These are phyloP conservation scores for Ypsolopha scabrella DNA, from an alignment of 2,888 invertebrate species.

Conservation along the genomic window DNA sequence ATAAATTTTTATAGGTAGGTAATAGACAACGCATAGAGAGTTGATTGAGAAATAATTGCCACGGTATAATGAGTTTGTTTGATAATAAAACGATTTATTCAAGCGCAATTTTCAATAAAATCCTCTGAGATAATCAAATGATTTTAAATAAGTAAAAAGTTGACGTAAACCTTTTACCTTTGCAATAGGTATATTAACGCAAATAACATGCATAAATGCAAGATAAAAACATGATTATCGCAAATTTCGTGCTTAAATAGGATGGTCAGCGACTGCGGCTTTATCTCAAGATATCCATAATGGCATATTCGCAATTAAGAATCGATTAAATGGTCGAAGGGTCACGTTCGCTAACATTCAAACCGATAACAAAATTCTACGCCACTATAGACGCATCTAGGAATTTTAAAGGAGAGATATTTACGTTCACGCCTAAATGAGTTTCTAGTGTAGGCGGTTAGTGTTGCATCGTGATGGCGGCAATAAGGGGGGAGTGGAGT, in stretches of 20 bases:
- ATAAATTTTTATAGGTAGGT: neutral
- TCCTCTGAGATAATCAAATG: neutral
- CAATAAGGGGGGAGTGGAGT: constrained; percentile 13
- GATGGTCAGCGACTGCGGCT: constrained; percentile 37
- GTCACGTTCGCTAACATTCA: constrained; percentile 57
- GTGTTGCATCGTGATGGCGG: constrained; percentile 14
- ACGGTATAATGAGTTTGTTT: neutral
- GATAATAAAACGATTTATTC: neutral
- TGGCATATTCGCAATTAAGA: constrained; percentile 63
- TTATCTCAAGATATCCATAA: constrained; percentile 50
- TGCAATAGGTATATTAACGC: too few relatives aligned
- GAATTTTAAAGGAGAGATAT: too few relatives aligned
- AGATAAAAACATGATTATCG: constrained; percentile 24
- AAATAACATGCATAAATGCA: too few relatives aligned
- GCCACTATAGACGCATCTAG: too few relatives aligned
- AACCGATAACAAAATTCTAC: constrained; percentile 2
- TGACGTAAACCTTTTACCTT: too few relatives aligned
- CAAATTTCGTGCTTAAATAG: constrained; percentile 31
- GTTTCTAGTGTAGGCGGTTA: neutral
- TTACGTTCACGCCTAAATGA: neutral
- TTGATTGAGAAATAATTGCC: neutral
- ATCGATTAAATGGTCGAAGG: constrained; percentile 48
- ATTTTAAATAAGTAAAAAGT: too few relatives aligned
- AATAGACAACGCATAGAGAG: neutral
- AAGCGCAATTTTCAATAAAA: neutral